These are phyloP conservation scores for Apostichopus leukothele DNA, from an alignment of 53 echinoderm and acorn worm genomes.

Conservation along the genomic window DNA sequence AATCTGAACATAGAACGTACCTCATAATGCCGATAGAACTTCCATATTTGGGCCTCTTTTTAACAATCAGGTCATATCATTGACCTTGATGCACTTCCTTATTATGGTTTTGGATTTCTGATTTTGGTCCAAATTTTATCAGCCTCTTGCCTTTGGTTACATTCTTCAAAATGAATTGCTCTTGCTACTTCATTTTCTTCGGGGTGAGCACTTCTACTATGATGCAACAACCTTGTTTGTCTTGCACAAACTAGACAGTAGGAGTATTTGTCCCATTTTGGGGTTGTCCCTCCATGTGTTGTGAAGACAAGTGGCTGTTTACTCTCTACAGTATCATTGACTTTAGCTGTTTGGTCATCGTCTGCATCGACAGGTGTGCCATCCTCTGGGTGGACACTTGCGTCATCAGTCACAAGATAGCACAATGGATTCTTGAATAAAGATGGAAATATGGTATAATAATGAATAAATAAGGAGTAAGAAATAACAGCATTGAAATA, in stretches of 20 bases:
- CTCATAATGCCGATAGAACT: neutral
- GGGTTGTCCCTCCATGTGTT: neutral
- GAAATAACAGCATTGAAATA: too few species aligned
- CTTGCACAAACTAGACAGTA: conserved; percentile 45
- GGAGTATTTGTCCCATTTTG: conserved; percentile 31
- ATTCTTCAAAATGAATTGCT: conserved; percentile 40
- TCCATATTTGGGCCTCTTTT: conserved; percentile 31
- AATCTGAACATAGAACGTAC: conserved; percentile 40
- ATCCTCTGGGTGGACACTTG: neutral
- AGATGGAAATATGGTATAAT: too few species aligned
- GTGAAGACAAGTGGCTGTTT: neutral
- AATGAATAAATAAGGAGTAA: too few species aligned
- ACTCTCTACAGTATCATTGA: neutral
- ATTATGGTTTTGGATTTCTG: conserved; percentile 47
- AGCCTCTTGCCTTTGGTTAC: conserved; percentile 13
- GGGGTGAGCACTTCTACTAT: conserved; percentile 39
- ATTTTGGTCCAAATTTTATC: conserved; percentile 46
- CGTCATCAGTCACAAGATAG: conserved; percentile 7
- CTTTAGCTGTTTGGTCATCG: neutral
- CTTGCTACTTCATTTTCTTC: conserved; percentile 43
- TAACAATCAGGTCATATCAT: conserved; percentile 19
- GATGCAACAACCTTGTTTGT: conserved; percentile 44
- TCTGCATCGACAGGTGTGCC: neutral
- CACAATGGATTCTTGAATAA: neutral
- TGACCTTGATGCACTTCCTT: conserved; percentile 25